Base-by-base conservation (phyloP, 2,797 vertebrate genomes). In the Otolemur crassicaudatus region DNA sequence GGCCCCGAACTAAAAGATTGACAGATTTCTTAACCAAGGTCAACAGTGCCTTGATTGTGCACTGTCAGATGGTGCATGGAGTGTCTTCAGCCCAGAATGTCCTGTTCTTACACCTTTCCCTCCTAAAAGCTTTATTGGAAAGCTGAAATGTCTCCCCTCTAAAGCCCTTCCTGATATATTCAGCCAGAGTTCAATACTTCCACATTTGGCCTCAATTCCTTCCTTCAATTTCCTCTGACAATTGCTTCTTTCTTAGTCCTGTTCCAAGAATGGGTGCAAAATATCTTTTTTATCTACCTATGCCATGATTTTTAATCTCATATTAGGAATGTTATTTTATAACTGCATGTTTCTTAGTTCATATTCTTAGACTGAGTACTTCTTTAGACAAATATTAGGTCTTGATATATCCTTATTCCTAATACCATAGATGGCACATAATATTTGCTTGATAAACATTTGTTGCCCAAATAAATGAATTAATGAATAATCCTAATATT, bases 351-450 rank as follows among this genome's bases (percentile, higher is more conserved):
- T 89, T 91, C 43, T 72, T 43, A 43, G 56, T 79, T 88, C 85
- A 17, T 56, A n/a, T 81, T 94, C 19, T 92, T 82, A 82, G 11
- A 77, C 34, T 73, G 22, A 90, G 19, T 77, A 46, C 23, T 75
- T 77, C 63, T 90, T 82, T 86, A 94, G 67, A 63, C 23, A 89
- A 49, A 72, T 17, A 40, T 19, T 76, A n/a, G 87, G 6, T 80
- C 43, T 67, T 94, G 53, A 37, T 88, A 77, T 85, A 87, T 89
- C n/a, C 17, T 81, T 94, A 72, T 90, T 72, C 23, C 46, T 86
- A 86, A 89, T 86, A 43, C 1, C 76, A 81, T 60, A 76, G 29
- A 53, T 94, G 25, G 25, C 20, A 65, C 23, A 34, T 83, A 87
- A 3, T 79, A 79, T 61, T 73, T 95, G 58, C n/a, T 85, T 37